A percentile compares a stretch with the other conserved stretches of the same genome.
phyloP scores from a whole-genome alignment of 1,140 invertebrate species.

The Venustaconcha ellipsiformis region DNA sequence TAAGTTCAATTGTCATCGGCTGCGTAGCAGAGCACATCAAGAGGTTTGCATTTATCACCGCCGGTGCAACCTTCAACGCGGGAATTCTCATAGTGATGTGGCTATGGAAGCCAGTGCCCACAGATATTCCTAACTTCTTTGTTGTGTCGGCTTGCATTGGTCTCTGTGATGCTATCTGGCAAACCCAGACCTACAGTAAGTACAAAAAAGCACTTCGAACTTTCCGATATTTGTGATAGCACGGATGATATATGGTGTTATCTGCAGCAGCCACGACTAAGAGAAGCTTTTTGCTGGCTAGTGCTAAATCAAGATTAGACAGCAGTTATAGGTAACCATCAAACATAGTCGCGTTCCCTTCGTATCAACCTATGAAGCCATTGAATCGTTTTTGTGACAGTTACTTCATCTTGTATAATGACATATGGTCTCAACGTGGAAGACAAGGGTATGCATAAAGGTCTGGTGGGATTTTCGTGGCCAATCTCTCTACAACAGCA shows the following conservation, averaged over 20 bases:
- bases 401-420: too few species aligned
- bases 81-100: constrained; percentile 67
- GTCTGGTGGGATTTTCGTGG: too few species aligned
- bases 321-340: neutral
- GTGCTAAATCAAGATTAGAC: neutral
- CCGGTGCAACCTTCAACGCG: constrained; percentile 66
- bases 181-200: constrained; percentile 70
- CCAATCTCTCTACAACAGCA: too few species aligned
- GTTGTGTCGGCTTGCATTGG: constrained; percentile 69
- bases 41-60: constrained; percentile 64
- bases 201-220: constrained; percentile 3
- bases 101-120: constrained; percentile 65
- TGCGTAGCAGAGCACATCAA: constrained; percentile 67
- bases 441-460: too few species aligned
- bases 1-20: constrained; percentile 62
- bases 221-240: neutral
- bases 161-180: constrained; percentile 70
- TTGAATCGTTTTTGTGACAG: too few species aligned
- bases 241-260: too few species aligned
- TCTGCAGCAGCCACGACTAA: neutral
- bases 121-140: constrained; percentile 69
- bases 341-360: too few species aligned
- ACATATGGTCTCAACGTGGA: too few species aligned
- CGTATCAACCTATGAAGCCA: too few species aligned
- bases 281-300: neutral